Base-by-base conservation (phyloP, 2,113 vertebrate genomes). In the Coturnix japonica region DNA sequence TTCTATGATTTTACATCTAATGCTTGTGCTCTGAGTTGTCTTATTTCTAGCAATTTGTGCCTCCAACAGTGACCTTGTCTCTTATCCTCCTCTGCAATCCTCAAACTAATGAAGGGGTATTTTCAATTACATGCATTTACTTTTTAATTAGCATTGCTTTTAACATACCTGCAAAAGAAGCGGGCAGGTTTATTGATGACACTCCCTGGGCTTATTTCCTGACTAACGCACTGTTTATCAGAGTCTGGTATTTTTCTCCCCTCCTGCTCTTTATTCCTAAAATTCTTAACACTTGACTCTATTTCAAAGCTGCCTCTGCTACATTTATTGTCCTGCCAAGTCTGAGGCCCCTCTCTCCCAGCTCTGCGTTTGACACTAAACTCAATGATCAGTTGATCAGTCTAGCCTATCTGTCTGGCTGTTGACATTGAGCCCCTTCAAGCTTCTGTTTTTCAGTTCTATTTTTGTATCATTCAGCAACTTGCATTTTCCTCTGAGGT, bases 401-500 rank as follows among this genome's bases (percentile, higher is more conserved):
- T 37, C 25, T 31, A 89, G 94, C 94, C 94, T 94, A 97, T 97
- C 96, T 84, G 86, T 98, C 97, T 97, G 93, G 67, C 85, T 71
- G 97, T 30, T 96, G 97, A 97, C 97, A 94, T 1, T 37, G 79
- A 75, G 80, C 43, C 92, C 96, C 96, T 96, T 30, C 2, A 88
- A 98, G 96, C 97, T 93, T 95, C 89, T 93, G 90, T 96, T 96
- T 94, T 81, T 93, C 95, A 71, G 26, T 96, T 96, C 97, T 87
- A 94, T 95, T 96, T 97, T 96, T 92, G 96, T 96, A 96, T 96
- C 97, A 85, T 87, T 96, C 97, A 97, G 97, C 97, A 97, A 97
- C 97, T 97, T 87, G 91, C 93, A 20, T 97, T 98, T 97, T 92
- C 97, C 97, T 97, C 97, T 72, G 97, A 97, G 97, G 98, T 98